These are phyloP conservation scores for Sisor rabdophorus DNA, from an alignment of 2,113 vertebrate species.

Conservation along the genomic window DNA sequence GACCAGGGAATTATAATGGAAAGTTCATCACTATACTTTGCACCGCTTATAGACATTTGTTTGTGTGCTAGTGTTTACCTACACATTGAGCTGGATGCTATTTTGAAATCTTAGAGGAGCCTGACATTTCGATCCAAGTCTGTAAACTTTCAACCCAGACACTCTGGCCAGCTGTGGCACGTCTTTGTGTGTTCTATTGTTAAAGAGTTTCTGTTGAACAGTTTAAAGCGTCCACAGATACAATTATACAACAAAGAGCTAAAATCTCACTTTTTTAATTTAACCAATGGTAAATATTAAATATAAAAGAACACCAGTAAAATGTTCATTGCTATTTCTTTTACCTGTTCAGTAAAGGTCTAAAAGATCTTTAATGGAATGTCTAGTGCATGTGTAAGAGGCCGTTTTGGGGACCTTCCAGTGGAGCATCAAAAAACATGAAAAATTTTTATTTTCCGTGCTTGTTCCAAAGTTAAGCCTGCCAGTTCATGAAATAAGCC, in stretches of 20 bases:
- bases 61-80: neutral
- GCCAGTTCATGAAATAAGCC: slow-evolving; percentile 25
- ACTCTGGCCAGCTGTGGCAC: slow-evolving; percentile 12
- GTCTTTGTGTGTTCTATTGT: slow-evolving; percentile 5
- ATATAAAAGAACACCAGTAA: neutral
- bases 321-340: neutral
- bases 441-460: slow-evolving; percentile 29
- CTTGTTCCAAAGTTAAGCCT: slow-evolving; percentile 25
- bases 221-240: neutral
- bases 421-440: neutral
- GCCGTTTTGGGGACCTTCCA: slow-evolving; percentile 27
- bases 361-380: neutral
- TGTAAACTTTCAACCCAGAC: slow-evolving; percentile 40
- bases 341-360: neutral
- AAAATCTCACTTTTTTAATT: neutral
- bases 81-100: neutral
- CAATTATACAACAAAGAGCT: neutral
- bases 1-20: slow-evolving; percentile 15
- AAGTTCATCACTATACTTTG: slow-evolving; percentile 5
- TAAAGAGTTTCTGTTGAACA: neutral
- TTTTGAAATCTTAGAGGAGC: slow-evolving; percentile 1
- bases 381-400: slow-evolving; percentile 17
- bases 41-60: neutral
- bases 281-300: neutral
- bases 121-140: slow-evolving; percentile 21